Percentiles rank a stretch among this genome's conserved stretches.
phyloP scores from a whole-genome alignment of 2,888 invertebrate species.

The Eudemis profundana region DNA sequence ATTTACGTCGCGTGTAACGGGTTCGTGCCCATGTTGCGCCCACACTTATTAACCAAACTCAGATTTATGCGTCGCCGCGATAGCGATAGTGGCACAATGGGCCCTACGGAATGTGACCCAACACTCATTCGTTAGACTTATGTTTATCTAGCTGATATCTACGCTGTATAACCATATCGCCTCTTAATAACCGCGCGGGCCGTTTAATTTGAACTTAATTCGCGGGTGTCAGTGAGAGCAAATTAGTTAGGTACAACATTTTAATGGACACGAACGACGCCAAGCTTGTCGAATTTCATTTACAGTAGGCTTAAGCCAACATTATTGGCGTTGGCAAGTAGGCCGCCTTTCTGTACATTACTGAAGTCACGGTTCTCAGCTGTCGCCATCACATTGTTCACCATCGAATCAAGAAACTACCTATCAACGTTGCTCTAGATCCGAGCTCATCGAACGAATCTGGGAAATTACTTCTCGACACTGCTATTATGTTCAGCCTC shows the following conservation, averaged over 20 bases:
- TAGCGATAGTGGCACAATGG: constrained; percentile 77
- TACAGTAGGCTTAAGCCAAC: constrained; percentile 1
- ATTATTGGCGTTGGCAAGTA: constrained; percentile 57
- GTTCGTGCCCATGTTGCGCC: constrained; percentile 74
- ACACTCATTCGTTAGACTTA: constrained; percentile 57
- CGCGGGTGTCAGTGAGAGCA: constrained; percentile 11
- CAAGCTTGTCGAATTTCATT: constrained; percentile 8
- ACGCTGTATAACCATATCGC: constrained; percentile 20
- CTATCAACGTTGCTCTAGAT: constrained; percentile 67
- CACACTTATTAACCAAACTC: constrained; percentile 80
- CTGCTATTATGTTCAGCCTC: constrained; percentile 68
- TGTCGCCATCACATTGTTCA: constrained; percentile 57
- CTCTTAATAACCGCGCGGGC: background rate
- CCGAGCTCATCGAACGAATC: constrained; percentile 67
- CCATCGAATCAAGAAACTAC: constrained; percentile 67
- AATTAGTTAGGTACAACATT: constrained; percentile 15
- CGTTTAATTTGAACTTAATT: constrained; percentile 15
- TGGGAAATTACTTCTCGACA: constrained; percentile 74
- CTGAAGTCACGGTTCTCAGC: constrained; percentile 53
- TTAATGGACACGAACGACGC: constrained; percentile 21
- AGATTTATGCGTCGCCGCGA: constrained; percentile 77
- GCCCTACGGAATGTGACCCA: constrained; percentile 78
- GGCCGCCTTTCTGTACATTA: constrained; percentile 62
- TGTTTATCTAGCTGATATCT: constrained; percentile 46
- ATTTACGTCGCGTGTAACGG: constrained; percentile 68